Percentiles rank a stretch among this genome's conserved stretches.
These are phyloP conservation scores for Holothuria glaberrima DNA, from an alignment of 35 echinoderm and acorn worm genomes.

Conservation along the genomic window DNA sequence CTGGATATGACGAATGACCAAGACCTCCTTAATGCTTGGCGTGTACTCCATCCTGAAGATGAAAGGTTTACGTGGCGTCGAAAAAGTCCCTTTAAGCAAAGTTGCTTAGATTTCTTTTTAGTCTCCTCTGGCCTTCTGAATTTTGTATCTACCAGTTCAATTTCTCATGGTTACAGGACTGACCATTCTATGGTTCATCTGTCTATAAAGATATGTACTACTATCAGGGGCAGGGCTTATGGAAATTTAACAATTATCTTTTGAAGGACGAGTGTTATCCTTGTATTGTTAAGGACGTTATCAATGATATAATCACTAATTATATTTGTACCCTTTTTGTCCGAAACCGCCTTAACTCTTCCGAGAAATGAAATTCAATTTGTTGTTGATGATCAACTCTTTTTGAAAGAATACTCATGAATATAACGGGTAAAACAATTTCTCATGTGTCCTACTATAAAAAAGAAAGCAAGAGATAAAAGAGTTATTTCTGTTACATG, in stretches of 20 bases:
- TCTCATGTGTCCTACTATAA: background rate
- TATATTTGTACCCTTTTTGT: background rate
- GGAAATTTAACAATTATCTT: background rate
- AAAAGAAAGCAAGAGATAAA: background rate
- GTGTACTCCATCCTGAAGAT: background rate
- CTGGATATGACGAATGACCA: background rate
- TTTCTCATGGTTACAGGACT: constrained; percentile 6
- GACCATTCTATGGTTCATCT: background rate
- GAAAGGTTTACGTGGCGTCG: background rate
- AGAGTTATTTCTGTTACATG: background rate
- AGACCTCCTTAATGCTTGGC: background rate
- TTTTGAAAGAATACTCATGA: background rate
- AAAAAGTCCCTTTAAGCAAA: background rate
- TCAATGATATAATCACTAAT: background rate
- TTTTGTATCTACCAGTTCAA: background rate
- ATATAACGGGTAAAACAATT: background rate
- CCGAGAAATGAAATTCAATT: background rate
- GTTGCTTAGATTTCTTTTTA: background rate
- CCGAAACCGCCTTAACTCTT: background rate
- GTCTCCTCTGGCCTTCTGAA: background rate
- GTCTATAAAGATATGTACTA: background rate
- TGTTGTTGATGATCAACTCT: constrained; percentile 1
- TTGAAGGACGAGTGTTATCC: background rate
- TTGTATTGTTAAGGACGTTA: background rate
- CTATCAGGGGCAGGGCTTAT: background rate